phyloP scores from a whole-genome alignment of 2,797 vertebrate species.

The Halcyon chelicuti region DNA sequence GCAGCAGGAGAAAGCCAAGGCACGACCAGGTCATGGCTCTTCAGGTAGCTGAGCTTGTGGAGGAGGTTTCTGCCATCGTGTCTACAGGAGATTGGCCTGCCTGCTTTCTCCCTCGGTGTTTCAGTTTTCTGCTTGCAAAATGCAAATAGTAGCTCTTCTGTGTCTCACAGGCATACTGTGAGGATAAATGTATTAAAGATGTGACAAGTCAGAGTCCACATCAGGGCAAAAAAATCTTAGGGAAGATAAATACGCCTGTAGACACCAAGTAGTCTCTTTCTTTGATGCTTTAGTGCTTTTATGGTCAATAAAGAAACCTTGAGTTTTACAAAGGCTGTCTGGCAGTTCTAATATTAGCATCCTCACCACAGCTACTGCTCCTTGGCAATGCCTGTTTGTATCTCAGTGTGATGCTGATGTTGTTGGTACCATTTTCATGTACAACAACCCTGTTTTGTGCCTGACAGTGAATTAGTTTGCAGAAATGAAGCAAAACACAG shows the following conservation, averaged over 20 bases:
- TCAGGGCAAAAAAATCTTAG: neutral
- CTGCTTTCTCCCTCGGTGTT: neutral
- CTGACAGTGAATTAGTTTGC: neutral
- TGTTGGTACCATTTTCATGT: neutral
- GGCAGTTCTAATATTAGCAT: conserved; percentile 29
- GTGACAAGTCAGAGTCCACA: conserved; percentile 5
- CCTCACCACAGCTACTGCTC: neutral
- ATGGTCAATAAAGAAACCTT: conserved; percentile 18
- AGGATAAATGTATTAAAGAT: conserved; percentile 32
- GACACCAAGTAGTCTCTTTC: conserved; percentile 23
- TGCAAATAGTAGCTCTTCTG: conserved; percentile 11
- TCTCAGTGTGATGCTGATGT: neutral
- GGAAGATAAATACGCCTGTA: conserved; percentile 29
- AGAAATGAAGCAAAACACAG: neutral
- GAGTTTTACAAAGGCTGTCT: conserved; percentile 34
- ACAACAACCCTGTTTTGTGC: neutral
- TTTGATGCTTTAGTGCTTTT: conserved; percentile 48
- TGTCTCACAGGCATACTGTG: conserved; percentile 1
- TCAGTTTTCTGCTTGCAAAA: neutral
- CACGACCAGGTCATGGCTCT: fast-evolving
- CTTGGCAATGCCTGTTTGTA: neutral
- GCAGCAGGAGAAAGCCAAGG: neutral
- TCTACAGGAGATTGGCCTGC: neutral
- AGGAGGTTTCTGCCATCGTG: fast-evolving
- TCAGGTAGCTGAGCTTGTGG: neutral